Base-by-base conservation (phyloP, 2,797 vertebrate genomes). In the Helostoma temminkii region DNA sequence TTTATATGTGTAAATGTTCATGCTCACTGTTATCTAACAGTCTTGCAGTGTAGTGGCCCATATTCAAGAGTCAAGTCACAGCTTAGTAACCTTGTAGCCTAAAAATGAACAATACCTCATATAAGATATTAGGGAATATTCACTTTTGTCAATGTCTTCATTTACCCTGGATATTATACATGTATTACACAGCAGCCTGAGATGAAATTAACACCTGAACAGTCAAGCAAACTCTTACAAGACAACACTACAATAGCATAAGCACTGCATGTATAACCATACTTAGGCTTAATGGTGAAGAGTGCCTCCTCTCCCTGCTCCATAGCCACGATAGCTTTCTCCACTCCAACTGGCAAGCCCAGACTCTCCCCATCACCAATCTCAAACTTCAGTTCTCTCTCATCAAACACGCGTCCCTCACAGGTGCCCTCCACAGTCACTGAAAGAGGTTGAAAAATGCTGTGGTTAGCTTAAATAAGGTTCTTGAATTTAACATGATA, bases 291-390 rank as follows among this genome's bases (percentile, higher is more conserved):
- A 42, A 99, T 92, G 69, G 83, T 93, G 74, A 99, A 94, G 25
- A 96, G 72, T 0, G 96, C 94, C 74, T 96, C 96, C 78, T 99
- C 98, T 0, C 88, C 96, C 69, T 98, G 95, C 81, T 99, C 97
- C 98, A 99, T 99, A 71, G 94, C 94, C 77, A 95, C 96, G 66
- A 99, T 92, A 6, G 95, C 95, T 73, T 94, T 96, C 92, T 99
- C 97, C 81, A 97, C 91, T n/a, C 96, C 98, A 12, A 72, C 63
- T 19, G 97, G 97, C 54, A 99, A 89, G 64, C 94, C 93, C 0
- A 95, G 91, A 81, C 76, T 92, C 18, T 96, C 96, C 21, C 95
- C 97, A 74, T 98, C 97, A 3, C 97, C 97, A 0, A 98, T 80
- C 86, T 98, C 96, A 92, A 98, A 98, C 79, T 88, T 94, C 70